A percentile compares a stretch with the other conserved stretches of the same genome.
phyloP scores from a whole-genome alignment of 1,140 invertebrate genomes.

The Littorina saxatilis region DNA sequence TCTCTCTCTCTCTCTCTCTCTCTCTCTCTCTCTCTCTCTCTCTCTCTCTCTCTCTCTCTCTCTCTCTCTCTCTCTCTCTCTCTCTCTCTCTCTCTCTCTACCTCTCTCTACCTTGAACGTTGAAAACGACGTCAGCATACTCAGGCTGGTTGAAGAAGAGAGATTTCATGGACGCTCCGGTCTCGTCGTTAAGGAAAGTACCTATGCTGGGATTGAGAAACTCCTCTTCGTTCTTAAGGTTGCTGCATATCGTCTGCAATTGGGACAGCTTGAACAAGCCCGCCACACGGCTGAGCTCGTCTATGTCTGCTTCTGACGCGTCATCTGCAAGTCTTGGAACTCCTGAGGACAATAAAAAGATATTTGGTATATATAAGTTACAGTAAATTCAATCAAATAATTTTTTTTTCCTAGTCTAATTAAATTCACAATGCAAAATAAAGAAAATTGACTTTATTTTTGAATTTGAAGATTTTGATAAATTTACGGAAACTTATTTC shows the following conservation, averaged over 20 bases:
- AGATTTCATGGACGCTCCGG: conserved; percentile 66
- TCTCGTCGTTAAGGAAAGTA: conserved; percentile 70
- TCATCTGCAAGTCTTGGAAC: conserved; percentile 59
- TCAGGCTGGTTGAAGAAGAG: conserved; percentile 65
- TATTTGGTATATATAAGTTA: too few relatives aligned
- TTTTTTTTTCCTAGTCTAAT: too few relatives aligned
- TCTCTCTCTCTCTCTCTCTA: conserved; percentile 57
- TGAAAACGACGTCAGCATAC: conserved; percentile 65
- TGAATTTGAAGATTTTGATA: too few relatives aligned
- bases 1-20: too few relatives aligned
- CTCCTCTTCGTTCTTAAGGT: conserved; percentile 66
- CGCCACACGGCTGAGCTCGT: conserved; percentile 59
- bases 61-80: too few relatives aligned
- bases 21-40: too few relatives aligned
- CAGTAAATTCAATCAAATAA: too few relatives aligned
- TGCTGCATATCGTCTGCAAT: conserved; percentile 66
- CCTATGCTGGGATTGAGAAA: conserved; percentile 73
- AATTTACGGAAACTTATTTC: too few relatives aligned
- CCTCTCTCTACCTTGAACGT: conserved; percentile 68
- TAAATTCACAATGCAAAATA: too few relatives aligned
- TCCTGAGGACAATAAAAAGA: conserved; percentile 53
- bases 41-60: too few relatives aligned
- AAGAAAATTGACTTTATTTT: too few relatives aligned
- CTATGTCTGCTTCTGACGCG: conserved; percentile 47
- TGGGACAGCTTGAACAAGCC: conserved; percentile 62